Evolutionary conservation across 2,888 invertebrate species (phyloP).

Genomic region (Noctua comes): DNA sequence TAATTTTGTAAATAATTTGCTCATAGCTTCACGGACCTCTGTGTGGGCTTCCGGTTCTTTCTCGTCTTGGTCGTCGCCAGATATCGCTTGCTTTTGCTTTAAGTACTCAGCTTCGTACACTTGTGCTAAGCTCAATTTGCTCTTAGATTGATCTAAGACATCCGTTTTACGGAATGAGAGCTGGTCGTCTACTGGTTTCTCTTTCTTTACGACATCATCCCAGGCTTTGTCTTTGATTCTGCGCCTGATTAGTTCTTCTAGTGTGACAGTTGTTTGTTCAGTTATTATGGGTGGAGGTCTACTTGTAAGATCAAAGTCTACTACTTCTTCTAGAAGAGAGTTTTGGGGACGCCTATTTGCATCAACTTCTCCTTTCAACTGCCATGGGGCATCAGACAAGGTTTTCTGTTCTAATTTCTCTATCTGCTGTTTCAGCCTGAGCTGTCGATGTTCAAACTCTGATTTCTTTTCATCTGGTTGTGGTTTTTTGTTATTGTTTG

Average conservation of each 20-base stretch:
- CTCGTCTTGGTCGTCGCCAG: slow-evolving; percentile 90
- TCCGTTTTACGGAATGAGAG: slow-evolving; percentile 96
- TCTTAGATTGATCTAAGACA: slow-evolving; percentile 97
- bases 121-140: slow-evolving; percentile 97
- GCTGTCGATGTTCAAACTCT: slow-evolving; percentile 94
- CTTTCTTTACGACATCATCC: slow-evolving; percentile 97
- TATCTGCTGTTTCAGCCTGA: slow-evolving; percentile 92
- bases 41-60: slow-evolving; percentile 94
- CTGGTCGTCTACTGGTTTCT: slow-evolving; percentile 95
- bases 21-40: slow-evolving; percentile 94
- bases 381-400: slow-evolving; percentile 97
- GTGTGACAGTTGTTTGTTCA: slow-evolving; percentile 95
- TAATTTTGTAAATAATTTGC: slow-evolving; percentile 94
- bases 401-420: slow-evolving; percentile 93
- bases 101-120: slow-evolving; percentile 97
- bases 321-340: slow-evolving; percentile 97
- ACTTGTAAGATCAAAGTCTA: slow-evolving; percentile 96
- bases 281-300: slow-evolving; percentile 97
- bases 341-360: slow-evolving; percentile 96
- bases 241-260: slow-evolving; percentile 97
- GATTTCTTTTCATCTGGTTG: slow-evolving; percentile 88
- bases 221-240: slow-evolving; percentile 98
- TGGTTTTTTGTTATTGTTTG: slow-evolving; percentile 53
- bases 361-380: slow-evolving; percentile 96
- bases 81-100: slow-evolving; percentile 91